Conservation (phyloP, 2,888 invertebrate genomes). For the Oxycera nigricornis region DNA sequence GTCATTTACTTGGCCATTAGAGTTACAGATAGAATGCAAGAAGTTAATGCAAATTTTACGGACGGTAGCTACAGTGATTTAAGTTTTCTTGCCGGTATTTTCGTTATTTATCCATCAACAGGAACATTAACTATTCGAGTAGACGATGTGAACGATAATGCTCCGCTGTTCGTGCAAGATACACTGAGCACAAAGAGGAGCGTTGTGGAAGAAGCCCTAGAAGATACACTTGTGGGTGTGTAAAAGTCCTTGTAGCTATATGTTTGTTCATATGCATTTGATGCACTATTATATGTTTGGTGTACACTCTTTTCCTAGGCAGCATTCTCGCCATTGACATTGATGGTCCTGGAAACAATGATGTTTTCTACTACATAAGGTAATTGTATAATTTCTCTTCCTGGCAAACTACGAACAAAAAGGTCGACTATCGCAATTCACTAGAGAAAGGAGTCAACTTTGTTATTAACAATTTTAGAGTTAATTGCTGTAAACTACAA, state of each 20-base stretch:
- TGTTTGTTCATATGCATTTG: background rate
- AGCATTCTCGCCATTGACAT: constrained; percentile 68
- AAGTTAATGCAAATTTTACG: constrained; percentile 62
- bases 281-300: background rate
- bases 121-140: constrained; percentile 68
- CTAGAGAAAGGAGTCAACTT: no score
- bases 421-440: no score
- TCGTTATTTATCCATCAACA: constrained; percentile 51
- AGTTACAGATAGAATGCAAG: constrained; percentile 65
- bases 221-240: constrained; percentile 64
- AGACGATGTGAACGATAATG: constrained; percentile 70
- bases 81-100: background rate
- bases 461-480: no score
- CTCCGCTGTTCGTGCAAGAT: constrained; percentile 65
- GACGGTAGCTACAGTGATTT: constrained; percentile 60
- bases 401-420: no score
- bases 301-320: constrained; percentile 47
- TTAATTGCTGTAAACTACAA: no score
- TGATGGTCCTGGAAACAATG: constrained; percentile 68
- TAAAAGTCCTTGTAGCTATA: background rate
- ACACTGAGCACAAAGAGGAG: constrained; percentile 60
- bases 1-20: constrained; percentile 65
- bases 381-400: constrained; percentile 58
- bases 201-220: constrained; percentile 66
- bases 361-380: constrained; percentile 66